These are phyloP conservation scores for Propithecus perrieri DNA, from an alignment of 2,797 vertebrate genomes.

Conservation along the genomic window DNA sequence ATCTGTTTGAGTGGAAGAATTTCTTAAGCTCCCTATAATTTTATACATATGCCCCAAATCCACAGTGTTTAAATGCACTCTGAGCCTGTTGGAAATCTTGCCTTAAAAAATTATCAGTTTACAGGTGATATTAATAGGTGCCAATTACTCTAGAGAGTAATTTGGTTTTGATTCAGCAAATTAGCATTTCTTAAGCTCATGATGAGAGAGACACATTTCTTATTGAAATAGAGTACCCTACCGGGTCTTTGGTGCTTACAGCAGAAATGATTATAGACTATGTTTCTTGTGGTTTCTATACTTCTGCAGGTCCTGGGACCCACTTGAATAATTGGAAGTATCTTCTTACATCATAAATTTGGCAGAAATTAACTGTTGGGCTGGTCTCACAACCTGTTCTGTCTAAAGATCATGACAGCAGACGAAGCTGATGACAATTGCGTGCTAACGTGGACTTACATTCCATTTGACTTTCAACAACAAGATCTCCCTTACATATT, in stretches of 20 bases:
- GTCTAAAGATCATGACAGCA: background rate
- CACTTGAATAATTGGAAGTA: background rate
- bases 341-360: background rate
- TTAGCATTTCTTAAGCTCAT: background rate
- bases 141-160: background rate
- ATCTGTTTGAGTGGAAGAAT: background rate
- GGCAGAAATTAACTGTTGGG: background rate
- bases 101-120: background rate
- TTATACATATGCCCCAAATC: background rate
- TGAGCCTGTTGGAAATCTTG: background rate
- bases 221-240: background rate
- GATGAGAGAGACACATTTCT: background rate
- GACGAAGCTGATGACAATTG: background rate
- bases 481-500: background rate
- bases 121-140: background rate
- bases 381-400: background rate
- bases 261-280: background rate
- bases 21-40: background rate
- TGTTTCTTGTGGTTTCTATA: background rate
- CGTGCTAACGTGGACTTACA: background rate
- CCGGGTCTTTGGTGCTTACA: background rate
- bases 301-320: background rate
- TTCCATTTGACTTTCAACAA: background rate
- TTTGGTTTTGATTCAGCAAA: conserved; percentile 32
- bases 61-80: background rate